phyloP scores from a whole-genome alignment of 2,113 vertebrate species.

The Hiodon tergisus region DNA sequence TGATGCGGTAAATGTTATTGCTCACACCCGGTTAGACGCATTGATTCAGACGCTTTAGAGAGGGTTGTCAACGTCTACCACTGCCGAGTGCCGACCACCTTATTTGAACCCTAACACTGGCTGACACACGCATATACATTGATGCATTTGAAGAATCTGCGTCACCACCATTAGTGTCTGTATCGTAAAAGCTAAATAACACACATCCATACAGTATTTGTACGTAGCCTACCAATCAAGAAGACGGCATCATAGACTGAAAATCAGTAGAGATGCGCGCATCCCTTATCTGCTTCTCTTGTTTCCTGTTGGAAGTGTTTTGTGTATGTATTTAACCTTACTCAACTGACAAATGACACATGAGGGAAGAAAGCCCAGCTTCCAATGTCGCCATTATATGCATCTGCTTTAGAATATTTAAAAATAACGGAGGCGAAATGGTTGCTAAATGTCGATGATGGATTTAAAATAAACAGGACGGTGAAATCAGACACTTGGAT shows the following conservation, averaged over 20 bases:
- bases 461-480: slow-evolving; percentile 17
- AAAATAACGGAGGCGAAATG: neutral
- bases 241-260: slow-evolving; percentile 6
- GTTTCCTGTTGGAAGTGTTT: slow-evolving; percentile 9
- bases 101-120: slow-evolving; percentile 8
- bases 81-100: neutral
- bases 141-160: slow-evolving; percentile 18
- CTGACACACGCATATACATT: slow-evolving; percentile 14
- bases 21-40: neutral
- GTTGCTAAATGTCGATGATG: slow-evolving; percentile 16
- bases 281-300: slow-evolving; percentile 6
- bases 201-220: slow-evolving; percentile 8
- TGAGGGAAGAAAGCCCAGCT: slow-evolving; percentile 1
- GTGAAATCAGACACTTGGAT: slow-evolving; percentile 23
- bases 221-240: slow-evolving; percentile 2
- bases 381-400: slow-evolving; percentile 6
- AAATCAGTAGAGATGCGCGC: slow-evolving; percentile 16
- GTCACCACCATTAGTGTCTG: slow-evolving; percentile 18
- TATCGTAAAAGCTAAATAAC: neutral
- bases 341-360: slow-evolving; percentile 9
- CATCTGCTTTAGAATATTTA: slow-evolving; percentile 4
- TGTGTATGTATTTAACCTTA: slow-evolving; percentile 18
- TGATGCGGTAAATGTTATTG: neutral
- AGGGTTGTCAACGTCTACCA: slow-evolving; percentile 3
- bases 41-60: neutral